Conservation (phyloP, 2,888 invertebrate species). For the Melinaea marsaeus region DNA sequence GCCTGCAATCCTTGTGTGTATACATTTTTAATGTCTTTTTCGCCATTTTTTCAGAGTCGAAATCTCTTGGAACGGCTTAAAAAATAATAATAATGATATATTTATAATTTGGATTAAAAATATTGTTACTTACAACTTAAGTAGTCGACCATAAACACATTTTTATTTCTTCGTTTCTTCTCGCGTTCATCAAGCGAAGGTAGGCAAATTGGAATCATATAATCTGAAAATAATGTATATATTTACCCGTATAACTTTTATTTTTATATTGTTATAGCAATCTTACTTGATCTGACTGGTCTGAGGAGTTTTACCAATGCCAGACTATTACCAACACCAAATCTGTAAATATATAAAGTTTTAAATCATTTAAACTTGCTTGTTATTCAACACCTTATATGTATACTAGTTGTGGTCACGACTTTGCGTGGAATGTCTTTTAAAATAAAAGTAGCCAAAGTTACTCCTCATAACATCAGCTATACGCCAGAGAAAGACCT, state of each 20-base stretch:
- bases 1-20: slow-evolving; percentile 58
- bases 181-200: slow-evolving; percentile 52
- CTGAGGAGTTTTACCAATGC: slow-evolving; percentile 60
- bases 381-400: not conserved
- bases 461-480: too few species aligned
- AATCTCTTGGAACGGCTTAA: slow-evolving; percentile 60
- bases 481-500: too few species aligned
- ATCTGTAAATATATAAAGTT: slow-evolving; percentile 39
- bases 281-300: slow-evolving; percentile 61
- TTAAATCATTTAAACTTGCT: not conserved
- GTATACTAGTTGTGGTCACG: not conserved
- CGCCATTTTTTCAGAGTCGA: slow-evolving; percentile 60
- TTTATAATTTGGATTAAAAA: too few species aligned
- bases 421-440: too few species aligned
- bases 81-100: slow-evolving; percentile 10
- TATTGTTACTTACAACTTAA: slow-evolving; percentile 52
- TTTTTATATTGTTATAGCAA: not conserved
- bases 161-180: slow-evolving; percentile 45
- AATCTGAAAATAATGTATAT: slow-evolving; percentile 45
- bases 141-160: slow-evolving; percentile 61
- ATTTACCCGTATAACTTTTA: not conserved
- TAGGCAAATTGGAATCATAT: slow-evolving; percentile 62
- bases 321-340: slow-evolving; percentile 63
- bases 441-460: too few species aligned
- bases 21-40: slow-evolving; percentile 60